These are phyloP conservation scores for Eremophila alpestris DNA, from an alignment of 2,797 vertebrate genomes.

Conservation along the genomic window DNA sequence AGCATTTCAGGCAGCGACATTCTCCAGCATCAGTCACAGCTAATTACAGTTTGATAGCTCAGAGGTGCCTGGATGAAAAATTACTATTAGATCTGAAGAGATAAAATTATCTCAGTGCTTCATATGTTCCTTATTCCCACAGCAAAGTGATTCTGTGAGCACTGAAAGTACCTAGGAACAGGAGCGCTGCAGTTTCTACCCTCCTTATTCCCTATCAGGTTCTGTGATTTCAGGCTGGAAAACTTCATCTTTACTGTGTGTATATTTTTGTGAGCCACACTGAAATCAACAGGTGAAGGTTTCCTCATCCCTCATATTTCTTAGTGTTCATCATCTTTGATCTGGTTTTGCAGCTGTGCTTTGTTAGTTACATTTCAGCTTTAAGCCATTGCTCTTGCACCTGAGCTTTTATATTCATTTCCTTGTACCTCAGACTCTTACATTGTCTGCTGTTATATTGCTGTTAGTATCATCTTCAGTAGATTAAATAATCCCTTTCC, in stretches of 20 bases:
- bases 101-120: not conserved
- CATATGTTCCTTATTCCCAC: not conserved
- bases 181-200: not conserved
- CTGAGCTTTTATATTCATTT: not conserved
- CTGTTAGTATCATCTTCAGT: not conserved
- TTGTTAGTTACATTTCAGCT: not conserved
- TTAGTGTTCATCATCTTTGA: not conserved
- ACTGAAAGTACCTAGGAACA: not conserved
- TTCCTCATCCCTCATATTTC: not conserved
- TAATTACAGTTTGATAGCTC: slow-evolving; percentile 47
- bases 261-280: not conserved
- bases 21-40: not conserved
- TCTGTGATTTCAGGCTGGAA: not conserved
- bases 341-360: not conserved
- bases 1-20: not conserved
- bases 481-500: not conserved
- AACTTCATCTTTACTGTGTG: not conserved
- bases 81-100: not conserved
- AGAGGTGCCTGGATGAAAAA: slow-evolving; percentile 36
- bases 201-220: not conserved
- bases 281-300: not conserved
- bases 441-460: not conserved
- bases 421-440: not conserved
- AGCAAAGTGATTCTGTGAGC: not conserved
- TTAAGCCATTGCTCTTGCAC: not conserved